Base-by-base conservation (phyloP, 2,888 invertebrate species). In the Sussaba pulchella region DNA sequence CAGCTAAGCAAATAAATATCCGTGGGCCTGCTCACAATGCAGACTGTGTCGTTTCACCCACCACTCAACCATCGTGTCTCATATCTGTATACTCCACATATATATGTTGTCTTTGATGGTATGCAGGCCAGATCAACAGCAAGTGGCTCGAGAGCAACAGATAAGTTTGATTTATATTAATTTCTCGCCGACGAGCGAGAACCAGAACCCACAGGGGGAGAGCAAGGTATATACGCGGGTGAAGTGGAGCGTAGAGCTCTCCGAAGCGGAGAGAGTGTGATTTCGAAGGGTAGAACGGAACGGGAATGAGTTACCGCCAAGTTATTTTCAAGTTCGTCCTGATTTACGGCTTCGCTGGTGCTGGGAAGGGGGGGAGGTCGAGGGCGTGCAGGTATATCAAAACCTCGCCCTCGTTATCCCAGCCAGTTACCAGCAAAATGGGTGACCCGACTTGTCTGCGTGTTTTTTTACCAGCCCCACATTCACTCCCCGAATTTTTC, bases 131-230 rank as follows among this genome's bases (percentile, higher is more conserved):
- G 88, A 89, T 89, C 89, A 88, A 85, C 86, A 87, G 88, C 85
- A 87, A 87, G 87, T 87, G 87, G 85, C 79, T 82, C 83, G 88
- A 86, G 86, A 77, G 80, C 87, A 87, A 87, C 87, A 90, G 91
- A 91, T 91, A 91, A 91, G 87, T 89, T 86, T 90, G 91, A 91
- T 91, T 91, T 91, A 91, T 91, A 89, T 89, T 89, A 89, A 90
- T 91, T 90, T 90, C 87, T 87, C 43, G 81, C 77, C 72, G 79
- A 64, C 39, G 66, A 71, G 66, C 45, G 67, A 81, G 75, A 79
- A 77, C 83, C 78, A 66, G 59, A 66, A 74, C 66, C 47, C 74
- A 47, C 75, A 57, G 54, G 52, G 61, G 19, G 41, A 59, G 52
- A 8, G 61, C 57, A 50, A 57, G 72, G 61, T 67, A 61, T 2